Base-by-base conservation (phyloP, 2,888 invertebrate species). In the Morpho achilles region DNA sequence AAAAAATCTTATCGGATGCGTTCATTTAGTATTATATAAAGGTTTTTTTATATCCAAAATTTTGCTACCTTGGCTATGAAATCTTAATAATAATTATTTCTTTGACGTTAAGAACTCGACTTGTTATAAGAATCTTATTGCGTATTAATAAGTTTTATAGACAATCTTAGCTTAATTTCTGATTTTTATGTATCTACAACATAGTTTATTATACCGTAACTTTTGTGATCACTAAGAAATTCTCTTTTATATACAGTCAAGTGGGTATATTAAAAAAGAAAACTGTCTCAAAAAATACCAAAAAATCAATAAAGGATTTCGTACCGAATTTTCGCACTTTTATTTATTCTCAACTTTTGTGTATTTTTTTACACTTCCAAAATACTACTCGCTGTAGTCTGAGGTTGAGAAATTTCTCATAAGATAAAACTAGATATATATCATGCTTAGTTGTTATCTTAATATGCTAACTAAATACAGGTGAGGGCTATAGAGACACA, bases 271-370 rank as follows among this genome's bases (percentile, higher is more conserved):
- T 71, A 70, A 75, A 72, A 71, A 79, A 79, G 52, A 58, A 58
- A 58, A 48, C 39, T 83, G 84, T 84, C 83, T 83, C 83, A 84
- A 84, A 85, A 80, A 84, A 82, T 82, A 84, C 82, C 82, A 84
- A 87, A 87, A 54, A 87, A 85, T 82, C 75, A 83, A 85, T 84
- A 85, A 86, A 84, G 76, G 76, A 81, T 84, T 86, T 85, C 85
- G 75, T 84, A 87, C 77, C 81, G 77, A 79, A 66, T 60, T 60
- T 32, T 56, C 59, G 64, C 62, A 58, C 74, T 80, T 79, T 70
- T 70, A 66, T 75, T 63, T 53, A 8, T 22, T 47, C 8, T 9
- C n/a, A 43, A 40, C 16, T 16, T 16, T 16, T 16, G 16, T 16
- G 16, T 16, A 1, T 16, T 16, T 16, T 16, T 16, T 16, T 16